A percentile compares a stretch with the other conserved stretches of the same genome.
Conservation (phyloP, 1,140 invertebrate species). For the Leptoteleia sp. region DNA sequence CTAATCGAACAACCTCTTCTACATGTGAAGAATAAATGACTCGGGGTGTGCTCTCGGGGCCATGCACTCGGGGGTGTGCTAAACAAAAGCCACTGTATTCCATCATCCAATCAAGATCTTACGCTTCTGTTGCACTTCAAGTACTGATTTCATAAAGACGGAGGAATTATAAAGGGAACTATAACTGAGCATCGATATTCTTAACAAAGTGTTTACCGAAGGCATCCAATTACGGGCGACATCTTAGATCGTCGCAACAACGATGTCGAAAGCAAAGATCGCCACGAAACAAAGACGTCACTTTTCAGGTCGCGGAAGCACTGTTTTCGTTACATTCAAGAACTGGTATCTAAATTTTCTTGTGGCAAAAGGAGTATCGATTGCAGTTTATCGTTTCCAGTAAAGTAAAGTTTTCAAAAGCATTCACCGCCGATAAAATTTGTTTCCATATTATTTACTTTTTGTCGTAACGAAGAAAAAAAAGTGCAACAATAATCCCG, state of each 20-base stretch:
- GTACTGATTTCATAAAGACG: conserved; percentile 44
- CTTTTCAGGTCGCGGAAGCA: conserved; percentile 6
- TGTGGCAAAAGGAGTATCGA: too few relatives aligned
- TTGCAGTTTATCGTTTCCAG: too few relatives aligned
- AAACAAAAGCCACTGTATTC: conserved; percentile 43
- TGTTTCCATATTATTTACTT: too few relatives aligned
- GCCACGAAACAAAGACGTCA: conserved; percentile 10
- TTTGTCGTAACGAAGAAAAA: too few relatives aligned
- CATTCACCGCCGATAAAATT: too few relatives aligned
- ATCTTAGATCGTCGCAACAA: conserved; percentile 36
- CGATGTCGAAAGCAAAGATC: conserved; percentile 20
- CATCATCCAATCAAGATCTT: conserved; percentile 51
- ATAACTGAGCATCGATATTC: conserved; percentile 52
- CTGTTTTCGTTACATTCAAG: conserved; percentile 6
- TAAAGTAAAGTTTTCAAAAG: too few relatives aligned
- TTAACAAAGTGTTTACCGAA: conserved; percentile 47
- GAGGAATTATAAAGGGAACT: conserved; percentile 22
- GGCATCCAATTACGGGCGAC: conserved; percentile 30
- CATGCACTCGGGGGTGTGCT: conserved; percentile 11
- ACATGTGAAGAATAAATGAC: conserved; percentile 43
- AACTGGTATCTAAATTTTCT: too few relatives aligned
- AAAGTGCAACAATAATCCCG: too few relatives aligned
- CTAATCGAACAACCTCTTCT: conserved; percentile 32
- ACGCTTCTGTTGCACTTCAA: conserved; percentile 43
- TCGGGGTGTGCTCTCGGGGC: too few relatives aligned